Conservation (phyloP, 2,113 vertebrate species). For the Neogobius melanostomus region DNA sequence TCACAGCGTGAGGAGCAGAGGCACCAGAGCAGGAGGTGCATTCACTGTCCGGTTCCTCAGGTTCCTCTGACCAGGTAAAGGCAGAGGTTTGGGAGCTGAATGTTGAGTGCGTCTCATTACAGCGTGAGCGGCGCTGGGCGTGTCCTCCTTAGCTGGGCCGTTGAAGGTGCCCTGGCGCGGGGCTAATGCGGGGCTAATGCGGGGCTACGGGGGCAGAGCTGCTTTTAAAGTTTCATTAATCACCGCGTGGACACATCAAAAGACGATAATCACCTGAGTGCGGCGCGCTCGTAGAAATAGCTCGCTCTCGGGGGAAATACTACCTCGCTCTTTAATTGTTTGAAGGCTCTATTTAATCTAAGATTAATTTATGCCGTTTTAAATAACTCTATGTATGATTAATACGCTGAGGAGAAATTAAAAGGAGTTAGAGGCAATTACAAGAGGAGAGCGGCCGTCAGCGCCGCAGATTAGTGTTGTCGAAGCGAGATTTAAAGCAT, state of each 20-base stretch:
- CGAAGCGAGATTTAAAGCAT: slow-evolving; percentile 83
- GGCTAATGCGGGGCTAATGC: slow-evolving; percentile 83
- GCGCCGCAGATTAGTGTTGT: slow-evolving; percentile 92
- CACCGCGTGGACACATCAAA: slow-evolving; percentile 88
- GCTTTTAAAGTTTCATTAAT: slow-evolving; percentile 97
- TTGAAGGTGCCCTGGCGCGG: slow-evolving; percentile 84
- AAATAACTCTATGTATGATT: slow-evolving; percentile 99
- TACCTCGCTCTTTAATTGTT: slow-evolving; percentile 99
- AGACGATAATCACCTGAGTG: slow-evolving; percentile 97
- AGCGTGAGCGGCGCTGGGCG: slow-evolving; percentile 48
- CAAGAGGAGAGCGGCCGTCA: slow-evolving; percentile 97
- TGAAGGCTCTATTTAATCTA: slow-evolving; percentile 98
- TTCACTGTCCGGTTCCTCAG: too few relatives aligned
- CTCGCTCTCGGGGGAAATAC: slow-evolving; percentile 92
- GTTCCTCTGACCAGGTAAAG: too few relatives aligned
- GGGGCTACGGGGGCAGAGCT: slow-evolving; percentile 61
- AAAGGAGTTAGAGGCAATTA: slow-evolving; percentile 99
- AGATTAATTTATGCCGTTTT: slow-evolving; percentile 99
- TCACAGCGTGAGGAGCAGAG: too few relatives aligned
- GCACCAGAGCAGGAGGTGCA: too few relatives aligned
- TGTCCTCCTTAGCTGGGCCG: slow-evolving; percentile 81
- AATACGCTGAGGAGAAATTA: slow-evolving; percentile 98
- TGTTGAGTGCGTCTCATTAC: slow-evolving; percentile 38
- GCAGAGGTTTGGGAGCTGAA: too few relatives aligned
- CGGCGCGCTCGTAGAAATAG: slow-evolving; percentile 91